Percentiles rank a stretch among this genome's conserved stretches.
Conservation (phyloP, 2,888 invertebrate species). For the Gari tellinella region DNA sequence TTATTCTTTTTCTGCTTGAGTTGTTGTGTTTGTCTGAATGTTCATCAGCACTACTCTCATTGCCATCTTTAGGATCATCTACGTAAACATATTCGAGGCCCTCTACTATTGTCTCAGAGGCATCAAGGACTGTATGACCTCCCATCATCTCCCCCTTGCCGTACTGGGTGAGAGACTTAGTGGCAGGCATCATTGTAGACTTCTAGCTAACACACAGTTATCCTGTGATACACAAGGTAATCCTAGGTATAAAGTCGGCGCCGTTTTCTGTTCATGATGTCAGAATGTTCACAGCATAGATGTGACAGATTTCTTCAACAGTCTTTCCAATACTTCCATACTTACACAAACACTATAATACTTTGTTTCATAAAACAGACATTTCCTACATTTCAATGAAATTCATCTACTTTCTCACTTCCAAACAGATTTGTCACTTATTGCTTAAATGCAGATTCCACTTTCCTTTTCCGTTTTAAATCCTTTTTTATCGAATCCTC, state of each 20-base stretch:
- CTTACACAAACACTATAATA: no score
- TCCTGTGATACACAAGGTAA: background rate
- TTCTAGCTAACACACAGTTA: background rate
- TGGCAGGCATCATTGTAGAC: slow-evolving; percentile 52
- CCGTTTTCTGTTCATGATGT: background rate
- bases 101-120: slow-evolving; percentile 19
- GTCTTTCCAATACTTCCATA: no score
- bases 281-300: background rate
- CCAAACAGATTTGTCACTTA: no score
- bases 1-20: slow-evolving; percentile 15
- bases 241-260: background rate
- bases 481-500: no score
- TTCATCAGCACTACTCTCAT: slow-evolving; percentile 57
- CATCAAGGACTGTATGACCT: slow-evolving; percentile 3
- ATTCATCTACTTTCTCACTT: no score
- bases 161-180: slow-evolving; percentile 47
- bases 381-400: no score
- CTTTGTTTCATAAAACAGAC: no score
- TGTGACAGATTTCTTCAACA: no score
- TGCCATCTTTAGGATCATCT: slow-evolving; percentile 61
- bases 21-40: slow-evolving; percentile 18
- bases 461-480: no score
- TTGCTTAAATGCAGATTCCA: no score
- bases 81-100: slow-evolving; percentile 48
- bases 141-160: slow-evolving; percentile 11